These are phyloP conservation scores for Montipora sp. DNA, from an alignment of 64 coral and sea anemone species.

Conservation along the genomic window DNA sequence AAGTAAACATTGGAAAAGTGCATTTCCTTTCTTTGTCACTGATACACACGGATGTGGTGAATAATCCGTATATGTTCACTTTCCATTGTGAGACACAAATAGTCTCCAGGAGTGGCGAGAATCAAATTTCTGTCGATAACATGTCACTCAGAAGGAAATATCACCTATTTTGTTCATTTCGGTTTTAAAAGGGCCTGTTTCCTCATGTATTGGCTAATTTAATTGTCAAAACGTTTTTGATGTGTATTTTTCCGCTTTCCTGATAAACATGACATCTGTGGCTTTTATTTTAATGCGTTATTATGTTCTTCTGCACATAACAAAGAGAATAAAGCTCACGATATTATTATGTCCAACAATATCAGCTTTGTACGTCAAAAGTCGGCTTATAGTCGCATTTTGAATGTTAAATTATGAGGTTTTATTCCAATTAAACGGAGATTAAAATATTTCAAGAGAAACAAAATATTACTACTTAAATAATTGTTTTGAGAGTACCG, in stretches of 20 bases:
- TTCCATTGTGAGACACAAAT: not conserved
- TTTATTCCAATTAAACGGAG: no score
- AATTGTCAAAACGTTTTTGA: slow-evolving; percentile 34
- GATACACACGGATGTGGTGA: not conserved
- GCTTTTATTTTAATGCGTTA: slow-evolving; percentile 45
- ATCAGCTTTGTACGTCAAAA: slow-evolving; percentile 26
- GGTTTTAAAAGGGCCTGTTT: slow-evolving; percentile 17
- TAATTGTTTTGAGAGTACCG: no score
- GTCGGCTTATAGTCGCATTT: not conserved
- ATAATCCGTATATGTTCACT: not conserved
- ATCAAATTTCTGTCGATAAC: not conserved
- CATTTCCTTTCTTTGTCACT: slow-evolving; percentile 16
- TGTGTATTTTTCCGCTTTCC: slow-evolving; percentile 9
- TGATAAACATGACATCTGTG: slow-evolving; percentile 21
- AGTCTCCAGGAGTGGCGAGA: not conserved
- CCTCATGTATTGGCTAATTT: slow-evolving; percentile 22
- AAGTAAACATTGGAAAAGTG: slow-evolving; percentile 4
- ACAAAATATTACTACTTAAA: no score
- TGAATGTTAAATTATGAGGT: not conserved
- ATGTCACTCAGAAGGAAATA: slow-evolving; percentile 34
- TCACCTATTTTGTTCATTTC: slow-evolving; percentile 32
- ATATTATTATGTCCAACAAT: slow-evolving; percentile 49
- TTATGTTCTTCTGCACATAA: slow-evolving; percentile 19
- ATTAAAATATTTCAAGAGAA: not conserved
- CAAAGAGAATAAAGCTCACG: slow-evolving; percentile 24